Evolutionary conservation across 2,888 invertebrate species (phyloP), one percentile per base, ranked within the genome.

Genomic region (Clusia tigrina): DNA sequence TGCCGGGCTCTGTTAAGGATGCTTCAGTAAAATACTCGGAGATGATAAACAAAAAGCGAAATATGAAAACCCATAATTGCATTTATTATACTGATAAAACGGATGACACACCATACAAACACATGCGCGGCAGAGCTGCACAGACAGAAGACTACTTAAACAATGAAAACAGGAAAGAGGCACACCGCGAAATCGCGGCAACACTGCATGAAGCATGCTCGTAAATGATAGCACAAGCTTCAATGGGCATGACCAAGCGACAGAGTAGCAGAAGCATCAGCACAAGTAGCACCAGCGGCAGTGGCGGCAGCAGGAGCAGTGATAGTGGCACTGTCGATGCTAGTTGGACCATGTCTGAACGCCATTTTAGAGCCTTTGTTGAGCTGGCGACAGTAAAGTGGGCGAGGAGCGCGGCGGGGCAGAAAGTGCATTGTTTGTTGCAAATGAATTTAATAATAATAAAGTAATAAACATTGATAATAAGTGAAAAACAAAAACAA

Each of bases 41-140:
- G 22, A 48, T 22, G 22, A 48, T 48, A 48, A 48, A 48, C 48
- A 48, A 48, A 48, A 22, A 22, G 22, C 48, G 22, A 48, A 48
- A 57, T 61, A 59, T 65, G 69, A 66, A 71, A 73, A 72, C 62
- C 77, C 75, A 76, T 78, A 78, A 78, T 78, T 78, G 77, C 78
- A 78, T 78, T 78, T 78, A 78, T 78, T 77, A 78, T 74, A 69
- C 75, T 73, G 77, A 78, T 78, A 78, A 78, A 77, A 77, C 69
- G 59, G 53, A 23, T n/a, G 58, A 20, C 26, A 23, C 57, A 60
- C 54, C 61, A 57, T 42, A 46, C 46, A 52, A n/a, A 60, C 23
- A 38, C 54, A 58, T 17, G 63, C 26, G n/a, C 51, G 42, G 63
- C 54, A 55, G 26, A 65, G 58, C 61, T 54, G 55, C 25, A 42